Base-by-base conservation (phyloP, 2,113 vertebrate genomes). In the Hassar affinis region DNA sequence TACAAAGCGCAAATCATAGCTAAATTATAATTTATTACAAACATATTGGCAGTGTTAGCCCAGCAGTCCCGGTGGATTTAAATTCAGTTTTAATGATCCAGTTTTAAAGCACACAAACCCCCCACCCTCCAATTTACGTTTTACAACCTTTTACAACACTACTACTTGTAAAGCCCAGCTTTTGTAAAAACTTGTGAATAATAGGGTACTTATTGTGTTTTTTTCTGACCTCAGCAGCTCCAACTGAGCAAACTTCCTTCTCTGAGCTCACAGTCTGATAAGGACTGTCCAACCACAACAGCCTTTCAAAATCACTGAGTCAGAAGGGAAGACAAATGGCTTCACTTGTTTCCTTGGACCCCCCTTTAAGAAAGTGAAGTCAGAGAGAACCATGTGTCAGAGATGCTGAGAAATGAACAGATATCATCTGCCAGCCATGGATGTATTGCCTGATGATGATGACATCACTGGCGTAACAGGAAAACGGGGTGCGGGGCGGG, bases 391-490 rank as follows among this genome's bases (percentile, higher is more conserved):
- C 35, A 57, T 84, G 61, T 74, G 75, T 68, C 71, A 75, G 80
- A 85, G 86, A 79, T 27, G 47, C 82, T 76, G 4, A 66, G 82
- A 76, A 33, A 80, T 10, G 76, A 77, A 83, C 80, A 81, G 66
- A 74, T 52, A 0, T 75, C 78, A 47, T 57, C 57, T 69, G 64
- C 64, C 85, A 89, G 83, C 79, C 83, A 84, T 86, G 89, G 87
- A 82, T 83, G 80, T 83, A 85, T 8, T 71, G 85, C 52, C 62
- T 51, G 38, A 86, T 93, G 91, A 92, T 93, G 91, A 92, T 93
- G 92, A 93, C 91, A 89, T 93, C 91, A 93, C 83, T 81, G 64
- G 77, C 85, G 85, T 82, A 87, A 91, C 86, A 91, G 91, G 92
- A 93, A 92, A 91, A 85, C 64, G 77, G 85, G 85, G n/a, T n/a